These are phyloP conservation scores for Amphibalanus amphitrite DNA, from an alignment of 1,140 invertebrate species.

Conservation along the genomic window DNA sequence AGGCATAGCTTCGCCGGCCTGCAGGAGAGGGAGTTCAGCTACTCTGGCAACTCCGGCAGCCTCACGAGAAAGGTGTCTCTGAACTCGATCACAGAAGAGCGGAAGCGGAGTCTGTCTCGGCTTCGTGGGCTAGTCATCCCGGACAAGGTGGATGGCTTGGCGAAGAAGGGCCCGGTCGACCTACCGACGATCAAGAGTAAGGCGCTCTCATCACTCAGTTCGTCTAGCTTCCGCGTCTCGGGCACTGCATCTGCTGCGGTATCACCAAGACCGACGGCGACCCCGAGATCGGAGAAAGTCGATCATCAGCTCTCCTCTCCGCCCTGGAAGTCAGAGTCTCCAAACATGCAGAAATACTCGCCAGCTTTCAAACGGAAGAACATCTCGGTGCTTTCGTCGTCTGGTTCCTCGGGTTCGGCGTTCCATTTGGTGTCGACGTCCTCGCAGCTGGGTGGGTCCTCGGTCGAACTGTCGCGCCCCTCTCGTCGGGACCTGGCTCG, in stretches of 20 bases:
- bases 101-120: slow-evolving; percentile 60
- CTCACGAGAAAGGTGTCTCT: slow-evolving; percentile 18
- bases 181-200: slow-evolving; percentile 62
- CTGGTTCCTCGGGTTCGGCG: slow-evolving; percentile 16
- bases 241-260: slow-evolving; percentile 24
- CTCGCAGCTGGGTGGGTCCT: background rate
- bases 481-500: background rate
- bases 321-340: background rate
- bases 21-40: slow-evolving; percentile 26
- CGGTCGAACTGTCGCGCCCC: background rate
- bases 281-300: slow-evolving; percentile 18
- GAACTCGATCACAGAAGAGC: slow-evolving; percentile 38
- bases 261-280: slow-evolving; percentile 11
- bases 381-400: slow-evolving; percentile 40
- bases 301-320: slow-evolving; percentile 31
- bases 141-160: slow-evolving; percentile 27
- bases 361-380: slow-evolving; percentile 62
- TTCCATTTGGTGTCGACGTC: background rate
- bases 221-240: slow-evolving; percentile 23
- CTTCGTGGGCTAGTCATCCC: slow-evolving; percentile 68
- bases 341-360: slow-evolving; percentile 43
- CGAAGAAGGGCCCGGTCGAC: slow-evolving; percentile 34
- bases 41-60: slow-evolving; percentile 23
- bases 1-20: slow-evolving; percentile 19
- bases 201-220: background rate